phyloP scores from a whole-genome alignment of 2,888 invertebrate genomes.

The Smittia sp. region DNA sequence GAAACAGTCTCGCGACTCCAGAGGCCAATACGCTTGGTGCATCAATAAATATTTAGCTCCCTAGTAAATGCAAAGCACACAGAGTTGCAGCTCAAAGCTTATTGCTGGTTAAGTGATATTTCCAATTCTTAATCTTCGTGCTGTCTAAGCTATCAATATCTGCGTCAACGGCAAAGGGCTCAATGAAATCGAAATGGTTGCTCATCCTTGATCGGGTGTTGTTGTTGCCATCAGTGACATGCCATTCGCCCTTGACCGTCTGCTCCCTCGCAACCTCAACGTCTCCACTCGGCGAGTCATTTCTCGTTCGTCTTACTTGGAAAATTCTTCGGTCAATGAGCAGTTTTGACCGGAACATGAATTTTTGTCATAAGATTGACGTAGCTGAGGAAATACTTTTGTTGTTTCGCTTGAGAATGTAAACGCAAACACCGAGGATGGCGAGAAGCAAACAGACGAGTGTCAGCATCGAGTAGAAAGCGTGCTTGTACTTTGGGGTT shows the following conservation, averaged over 20 bases:
- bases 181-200: slow-evolving; percentile 42
- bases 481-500: slow-evolving; percentile 50
- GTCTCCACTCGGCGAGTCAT: slow-evolving; percentile 40
- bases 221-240: slow-evolving; percentile 42
- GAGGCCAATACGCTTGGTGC: background rate
- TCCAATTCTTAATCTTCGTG: slow-evolving; percentile 53
- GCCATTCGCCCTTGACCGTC: background rate
- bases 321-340: slow-evolving; percentile 42
- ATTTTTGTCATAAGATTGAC: slow-evolving; percentile 50
- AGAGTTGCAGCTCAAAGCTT: slow-evolving; percentile 47
- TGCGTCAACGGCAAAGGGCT: slow-evolving; percentile 37
- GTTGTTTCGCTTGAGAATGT: slow-evolving; percentile 49
- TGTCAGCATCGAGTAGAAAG: slow-evolving; percentile 52
- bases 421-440: slow-evolving; percentile 51
- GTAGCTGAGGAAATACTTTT: slow-evolving; percentile 44
- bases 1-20: background rate
- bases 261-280: background rate
- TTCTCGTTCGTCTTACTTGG: slow-evolving; percentile 6
- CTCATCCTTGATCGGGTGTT: slow-evolving; percentile 43
- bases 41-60: background rate
- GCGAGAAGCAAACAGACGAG: slow-evolving; percentile 50
- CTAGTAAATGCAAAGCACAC: slow-evolving; percentile 18
- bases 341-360: slow-evolving; percentile 49
- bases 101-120: slow-evolving; percentile 54
- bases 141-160: slow-evolving; percentile 48